Base-by-base conservation (phyloP, 2,888 invertebrate genomes). In the Tetragnatha montana region DNA sequence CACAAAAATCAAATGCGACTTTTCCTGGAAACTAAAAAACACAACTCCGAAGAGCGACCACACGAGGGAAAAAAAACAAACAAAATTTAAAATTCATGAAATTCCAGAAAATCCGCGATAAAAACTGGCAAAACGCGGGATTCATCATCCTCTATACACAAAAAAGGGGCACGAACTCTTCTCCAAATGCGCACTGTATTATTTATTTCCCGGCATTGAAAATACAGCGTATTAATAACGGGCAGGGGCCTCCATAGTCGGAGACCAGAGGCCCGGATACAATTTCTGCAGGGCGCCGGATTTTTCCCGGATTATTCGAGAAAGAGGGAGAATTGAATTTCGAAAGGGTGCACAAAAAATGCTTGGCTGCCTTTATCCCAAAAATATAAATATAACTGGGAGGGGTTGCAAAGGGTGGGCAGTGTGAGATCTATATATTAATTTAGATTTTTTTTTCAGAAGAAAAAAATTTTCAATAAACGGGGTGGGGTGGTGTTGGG, bases 191-290 rank as follows among this genome's bases (percentile, higher is more conserved):
- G 60, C 14, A 17, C 22, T 60, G 17, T 14, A 60, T 60, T 22
- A 60, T 35, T 35, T 76, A 19, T 78, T 22, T 49, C 75, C 49
- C 17, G 75, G 75, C 17, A 8, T 68, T 21, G n/a, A 22, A 78
- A 78, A 78, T 78, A 78, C 60, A 51, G 17, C 50, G 78, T 78
- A 78, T 78, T 78, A 60, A 78, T 78, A 78, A 78, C 60, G 60
- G 60, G 22, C 78, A 10, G 12, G 76, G 50, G 50, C 19, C 50
- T 50, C 10, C 76, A 0, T 21, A n/a, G 60, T 19, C 14, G n/a
- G 1, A 60, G 17, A 78, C 51, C 60, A 78, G 21, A 78, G 21
- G 60, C n/a, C 21, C 51, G 22, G 60, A n/a, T 21, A 21, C 78
- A 71, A 60, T 71, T 21, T 21, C 0, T 3, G 71, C 6, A 19